Base-by-base conservation (phyloP, 2,797 vertebrate genomes). In the Philypnodon macrostomus region DNA sequence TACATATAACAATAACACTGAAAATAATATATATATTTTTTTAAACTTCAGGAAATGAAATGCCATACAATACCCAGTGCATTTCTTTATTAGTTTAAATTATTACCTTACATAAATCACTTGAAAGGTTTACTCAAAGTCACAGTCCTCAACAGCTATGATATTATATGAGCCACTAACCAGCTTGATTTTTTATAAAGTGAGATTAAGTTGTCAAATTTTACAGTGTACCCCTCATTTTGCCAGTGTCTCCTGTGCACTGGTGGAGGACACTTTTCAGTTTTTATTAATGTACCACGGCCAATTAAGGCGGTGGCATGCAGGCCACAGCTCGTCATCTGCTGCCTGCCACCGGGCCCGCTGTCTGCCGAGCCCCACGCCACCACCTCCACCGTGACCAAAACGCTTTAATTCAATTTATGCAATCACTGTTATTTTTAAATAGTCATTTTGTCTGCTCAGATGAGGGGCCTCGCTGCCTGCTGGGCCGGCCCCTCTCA, bases 331-430 rank as follows among this genome's bases (percentile, higher is more conserved):
- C 90, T 88, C 92, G 85, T 97, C 95, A 96, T 95, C 94, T 94
- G 95, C 89, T 95, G 88, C 90, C 92, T 95, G 94, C 94, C 94
- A 93, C 91, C 90, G 51, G 68, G 78, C 73, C 60, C 88, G 90
- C 86, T 88, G 85, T 79, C 89, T 90, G 91, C 89, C 85, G 91
- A 84, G 69, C 89, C 87, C 91, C 88, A 81, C 92, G 86, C 91
- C 81, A 74, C 81, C 83, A 74, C 81, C 83, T 81, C 91, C 91
- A 85, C 93, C 94, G 90, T 98, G 94, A 89, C 90, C 87, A 94
- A 95, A 95, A 93, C 81, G 90, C 90, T 92, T 91, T 98, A 98
- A 98, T 98, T 98, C 94, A 97, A 97, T 97, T 96, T 96, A 97
- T 97, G 94, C 95, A 95, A 95, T 94, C 93, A 83, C 87, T 89